Percentiles rank a stretch among this genome's conserved stretches.
phyloP scores from a whole-genome alignment of 1,140 invertebrate species.

The Calliopsis andreniformis region DNA sequence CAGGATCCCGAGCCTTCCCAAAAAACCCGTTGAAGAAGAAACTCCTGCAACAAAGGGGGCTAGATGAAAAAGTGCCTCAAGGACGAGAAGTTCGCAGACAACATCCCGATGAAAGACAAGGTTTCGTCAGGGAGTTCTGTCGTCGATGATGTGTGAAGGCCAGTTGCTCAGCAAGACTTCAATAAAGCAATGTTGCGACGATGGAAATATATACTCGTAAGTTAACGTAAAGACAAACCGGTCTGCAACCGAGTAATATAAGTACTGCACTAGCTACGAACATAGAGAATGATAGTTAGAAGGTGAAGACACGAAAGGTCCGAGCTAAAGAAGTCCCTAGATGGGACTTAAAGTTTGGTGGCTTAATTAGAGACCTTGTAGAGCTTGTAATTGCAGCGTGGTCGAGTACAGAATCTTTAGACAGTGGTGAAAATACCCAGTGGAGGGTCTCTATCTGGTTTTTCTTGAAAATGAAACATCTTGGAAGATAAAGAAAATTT shows the following conservation, averaged over 20 bases:
- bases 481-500: too few species aligned
- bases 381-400: conserved; percentile 4
- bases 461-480: too few species aligned
- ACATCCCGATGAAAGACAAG: conserved; percentile 5
- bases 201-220: conserved; percentile 3
- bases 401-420: background rate
- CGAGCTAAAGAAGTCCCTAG: conserved; percentile 24
- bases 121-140: conserved; percentile 27
- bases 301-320: conserved; percentile 14
- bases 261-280: too few species aligned
- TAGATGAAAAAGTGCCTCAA: conserved; percentile 4
- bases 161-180: conserved; percentile 21
- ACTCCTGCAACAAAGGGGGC: background rate
- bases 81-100: background rate
- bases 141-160: conserved; percentile 36
- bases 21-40: background rate
- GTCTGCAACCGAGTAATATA: conserved; percentile 24
- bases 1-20: background rate
- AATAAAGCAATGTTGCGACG: background rate
- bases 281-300: too few species aligned
- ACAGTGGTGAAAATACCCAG: background rate
- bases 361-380: conserved; percentile 52
- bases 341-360: conserved; percentile 30
- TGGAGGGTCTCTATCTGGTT: too few species aligned
- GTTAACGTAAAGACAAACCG: conserved; percentile 38